phyloP scores from a whole-genome alignment of 2,113 vertebrate genomes.

The Pithys albifrons region DNA sequence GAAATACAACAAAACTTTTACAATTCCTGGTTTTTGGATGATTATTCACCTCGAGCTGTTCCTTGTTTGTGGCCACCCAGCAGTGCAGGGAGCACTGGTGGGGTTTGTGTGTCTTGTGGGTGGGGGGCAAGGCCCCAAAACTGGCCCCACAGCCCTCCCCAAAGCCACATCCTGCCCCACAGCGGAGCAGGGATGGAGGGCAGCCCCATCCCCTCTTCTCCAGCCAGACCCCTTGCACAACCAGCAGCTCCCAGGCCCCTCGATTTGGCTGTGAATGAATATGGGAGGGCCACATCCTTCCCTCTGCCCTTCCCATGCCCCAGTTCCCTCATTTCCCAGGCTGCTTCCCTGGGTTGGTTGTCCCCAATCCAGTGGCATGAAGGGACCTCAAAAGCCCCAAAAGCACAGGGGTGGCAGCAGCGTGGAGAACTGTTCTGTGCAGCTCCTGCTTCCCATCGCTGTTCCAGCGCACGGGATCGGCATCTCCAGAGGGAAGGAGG shows the following conservation, averaged over 20 bases:
- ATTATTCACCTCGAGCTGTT: not conserved
- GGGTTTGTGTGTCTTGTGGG: rapidly evolving
- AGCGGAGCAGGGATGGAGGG: not conserved
- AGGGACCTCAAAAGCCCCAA: rapidly evolving
- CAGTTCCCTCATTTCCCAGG: not conserved
- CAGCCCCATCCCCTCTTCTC: not conserved
- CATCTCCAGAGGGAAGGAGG: not conserved
- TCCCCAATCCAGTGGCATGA: rapidly evolving
- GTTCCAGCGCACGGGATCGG: not conserved
- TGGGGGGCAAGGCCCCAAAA: not conserved
- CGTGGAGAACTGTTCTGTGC: rapidly evolving
- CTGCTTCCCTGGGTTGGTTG: rapidly evolving
- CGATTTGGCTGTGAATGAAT: rapidly evolving
- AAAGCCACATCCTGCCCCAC: not conserved
- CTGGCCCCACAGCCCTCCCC: not conserved
- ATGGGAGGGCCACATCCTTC: rapidly evolving
- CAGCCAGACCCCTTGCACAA: not conserved
- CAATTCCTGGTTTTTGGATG: not conserved
- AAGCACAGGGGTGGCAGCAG: rapidly evolving
- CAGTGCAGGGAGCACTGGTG: rapidly evolving
- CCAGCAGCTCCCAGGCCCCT: not conserved
- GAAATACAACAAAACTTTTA: not conserved
- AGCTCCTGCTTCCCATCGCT: not conserved
- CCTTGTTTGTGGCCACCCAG: not conserved
- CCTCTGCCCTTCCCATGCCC: not conserved